Conservation (phyloP, 2,113 vertebrate genomes). For the Gnathonemus echidnorhynchus region DNA sequence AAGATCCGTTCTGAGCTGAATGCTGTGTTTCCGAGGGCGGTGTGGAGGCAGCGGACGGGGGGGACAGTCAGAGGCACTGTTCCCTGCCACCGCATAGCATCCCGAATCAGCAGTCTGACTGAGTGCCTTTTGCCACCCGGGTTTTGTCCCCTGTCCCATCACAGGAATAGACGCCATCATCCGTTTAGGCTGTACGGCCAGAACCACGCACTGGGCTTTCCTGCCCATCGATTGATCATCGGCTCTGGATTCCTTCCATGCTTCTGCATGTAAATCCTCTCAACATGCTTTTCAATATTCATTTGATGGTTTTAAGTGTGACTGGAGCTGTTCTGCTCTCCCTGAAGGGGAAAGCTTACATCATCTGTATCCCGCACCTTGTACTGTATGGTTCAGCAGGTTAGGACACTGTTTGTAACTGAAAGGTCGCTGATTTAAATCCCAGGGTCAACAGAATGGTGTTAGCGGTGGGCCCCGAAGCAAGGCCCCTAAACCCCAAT, state of each 20-base stretch:
- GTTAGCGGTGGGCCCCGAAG: not conserved
- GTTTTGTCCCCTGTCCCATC: not conserved
- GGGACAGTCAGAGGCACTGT: slow-evolving; percentile 29
- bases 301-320: not conserved
- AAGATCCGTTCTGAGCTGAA: slow-evolving; percentile 48
- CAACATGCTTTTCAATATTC: not conserved
- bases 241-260: not conserved
- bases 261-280: not conserved
- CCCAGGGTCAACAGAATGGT: not conserved
- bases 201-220: not conserved
- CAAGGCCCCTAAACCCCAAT: not conserved
- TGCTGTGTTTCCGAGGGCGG: slow-evolving; percentile 41
- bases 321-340: not conserved
- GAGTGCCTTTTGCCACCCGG: not conserved
- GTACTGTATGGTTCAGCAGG: not conserved
- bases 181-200: not conserved
- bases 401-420: not conserved
- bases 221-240: not conserved
- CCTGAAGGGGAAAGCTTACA: not conserved
- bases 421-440: not conserved
- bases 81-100: slow-evolving; percentile 48
- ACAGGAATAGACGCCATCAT: not conserved
- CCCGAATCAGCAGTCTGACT: slow-evolving; percentile 55
- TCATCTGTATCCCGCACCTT: not conserved
- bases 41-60: slow-evolving; percentile 53